A percentile compares a stretch with the other conserved stretches of the same genome.
Conservation (phyloP, 2,888 invertebrate genomes). For the Bombyx huttoni region DNA sequence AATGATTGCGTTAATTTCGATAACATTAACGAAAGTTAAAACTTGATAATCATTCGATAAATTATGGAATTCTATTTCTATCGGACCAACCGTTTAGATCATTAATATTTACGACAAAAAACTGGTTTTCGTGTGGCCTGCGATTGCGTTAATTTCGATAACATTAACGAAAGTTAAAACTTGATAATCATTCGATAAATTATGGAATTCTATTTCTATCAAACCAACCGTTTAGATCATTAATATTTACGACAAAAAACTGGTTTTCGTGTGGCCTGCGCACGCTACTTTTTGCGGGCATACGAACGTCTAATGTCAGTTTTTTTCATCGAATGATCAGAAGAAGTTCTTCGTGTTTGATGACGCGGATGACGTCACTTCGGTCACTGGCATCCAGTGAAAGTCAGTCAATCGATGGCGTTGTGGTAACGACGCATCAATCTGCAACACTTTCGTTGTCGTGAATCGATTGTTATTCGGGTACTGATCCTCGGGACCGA, state of each 20-base stretch:
- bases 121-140: too few relatives aligned
- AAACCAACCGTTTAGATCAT: background rate
- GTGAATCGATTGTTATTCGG: constrained; percentile 54
- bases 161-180: background rate
- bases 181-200: background rate
- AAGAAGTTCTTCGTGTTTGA: background rate
- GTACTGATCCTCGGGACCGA: constrained; percentile 28
- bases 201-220: background rate
- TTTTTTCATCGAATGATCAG: background rate
- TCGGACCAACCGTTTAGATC: background rate
- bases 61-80: background rate
- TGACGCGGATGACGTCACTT: constrained; percentile 28
- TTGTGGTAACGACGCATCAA: constrained; percentile 29
- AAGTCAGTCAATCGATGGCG: constrained; percentile 39
- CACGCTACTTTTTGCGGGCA: background rate
- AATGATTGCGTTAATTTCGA: background rate
- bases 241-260: background rate
- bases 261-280: background rate
- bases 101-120: background rate
- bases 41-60: background rate
- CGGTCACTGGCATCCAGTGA: constrained; percentile 45
- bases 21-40: background rate
- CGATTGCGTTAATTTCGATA: background rate
- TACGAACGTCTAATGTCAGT: constrained; percentile 3
- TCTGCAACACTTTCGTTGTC: constrained; percentile 58